Conservation (phyloP, 1,140 invertebrate species). For the Penaeus vannamei region DNA sequence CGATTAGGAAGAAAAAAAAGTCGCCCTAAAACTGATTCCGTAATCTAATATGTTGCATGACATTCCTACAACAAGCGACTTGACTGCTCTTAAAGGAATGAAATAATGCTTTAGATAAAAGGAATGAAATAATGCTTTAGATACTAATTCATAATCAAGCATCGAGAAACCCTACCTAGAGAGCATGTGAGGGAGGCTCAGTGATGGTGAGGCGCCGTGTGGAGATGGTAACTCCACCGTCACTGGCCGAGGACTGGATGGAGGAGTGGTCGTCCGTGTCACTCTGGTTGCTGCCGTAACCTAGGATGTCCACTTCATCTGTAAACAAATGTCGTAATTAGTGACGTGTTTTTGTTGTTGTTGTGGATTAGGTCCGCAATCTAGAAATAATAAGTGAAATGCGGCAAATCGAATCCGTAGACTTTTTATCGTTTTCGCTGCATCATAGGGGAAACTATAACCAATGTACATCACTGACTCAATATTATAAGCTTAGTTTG, state of each 20-base stretch:
- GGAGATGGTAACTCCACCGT: constrained; percentile 84
- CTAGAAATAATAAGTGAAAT: not conserved
- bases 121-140: not conserved
- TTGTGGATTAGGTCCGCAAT: not conserved
- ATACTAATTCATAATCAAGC: not conserved
- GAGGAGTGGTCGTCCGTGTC: constrained; percentile 82
- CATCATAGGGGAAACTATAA: no score
- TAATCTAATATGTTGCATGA: no score
- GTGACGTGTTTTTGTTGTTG: not conserved
- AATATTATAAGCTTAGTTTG: no score
- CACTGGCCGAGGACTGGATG: constrained; percentile 82
- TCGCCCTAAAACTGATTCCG: no score
- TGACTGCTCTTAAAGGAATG: no score
- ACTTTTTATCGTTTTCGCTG: not conserved
- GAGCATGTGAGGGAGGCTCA: constrained; percentile 40
- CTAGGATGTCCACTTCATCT: constrained; percentile 92
- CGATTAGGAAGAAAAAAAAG: no score
- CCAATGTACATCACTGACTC: no score
- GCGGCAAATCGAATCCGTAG: not conserved
- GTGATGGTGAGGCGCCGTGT: constrained; percentile 78
- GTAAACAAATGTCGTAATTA: constrained; percentile 72
- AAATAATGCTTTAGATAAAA: not conserved
- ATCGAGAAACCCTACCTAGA: constrained; percentile 29
- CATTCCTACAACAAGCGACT: no score
- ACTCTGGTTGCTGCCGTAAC: constrained; percentile 88